Base-by-base conservation (phyloP, 1,140 invertebrate genomes). In the Drosophila bipectinata region DNA sequence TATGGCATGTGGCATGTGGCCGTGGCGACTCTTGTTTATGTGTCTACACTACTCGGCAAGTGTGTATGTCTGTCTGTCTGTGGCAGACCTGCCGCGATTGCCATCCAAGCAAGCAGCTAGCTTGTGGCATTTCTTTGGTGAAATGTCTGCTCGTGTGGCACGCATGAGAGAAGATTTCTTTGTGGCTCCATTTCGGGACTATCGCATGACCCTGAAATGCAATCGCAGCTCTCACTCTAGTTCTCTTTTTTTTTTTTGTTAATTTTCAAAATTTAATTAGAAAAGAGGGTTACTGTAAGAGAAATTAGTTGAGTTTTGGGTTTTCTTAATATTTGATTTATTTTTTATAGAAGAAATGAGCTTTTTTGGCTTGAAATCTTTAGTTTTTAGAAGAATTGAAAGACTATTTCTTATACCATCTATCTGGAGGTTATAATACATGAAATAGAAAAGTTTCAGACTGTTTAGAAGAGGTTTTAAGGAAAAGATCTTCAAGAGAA, bases 161-260 rank as follows among this genome's bases (percentile, higher is more conserved):
- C 63, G 60, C 63, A 64, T 44, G 60, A 52, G 63, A 63, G 63
- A 67, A 67, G 63, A 67, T 67, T 67, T 67, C 59, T 64, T 67
- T 67, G 15, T 67, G 45, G 58, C 45, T 67, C 63, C 63, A 63
- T 52, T 52, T 67, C 45, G 63, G 63, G 47, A 64, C 59, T 49
- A 66, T 52, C 18, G 59, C 59, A 21, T 67, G 63, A 67, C 63
- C 63, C 63, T 67, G 63, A 67, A 67, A 67, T 64, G 24, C 63
- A 67, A 24, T 64, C 47, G n/a, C 28, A 44, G 48, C 48, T 51
- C 47, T n/a, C 30, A 14, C 18, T 63, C 8, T 7, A 24, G 2
- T 3, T 21, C 4, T 21, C 18, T 37, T 37, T 37, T 37, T 10
- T 15, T 37, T 37, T 37, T 37, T 37, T 4, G 10, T 12, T 37